Percentiles rank a stretch among this genome's conserved stretches.
Evolutionary conservation across 2,888 invertebrate genomes (phyloP).

Genomic region (Flexamia atlantica): DNA sequence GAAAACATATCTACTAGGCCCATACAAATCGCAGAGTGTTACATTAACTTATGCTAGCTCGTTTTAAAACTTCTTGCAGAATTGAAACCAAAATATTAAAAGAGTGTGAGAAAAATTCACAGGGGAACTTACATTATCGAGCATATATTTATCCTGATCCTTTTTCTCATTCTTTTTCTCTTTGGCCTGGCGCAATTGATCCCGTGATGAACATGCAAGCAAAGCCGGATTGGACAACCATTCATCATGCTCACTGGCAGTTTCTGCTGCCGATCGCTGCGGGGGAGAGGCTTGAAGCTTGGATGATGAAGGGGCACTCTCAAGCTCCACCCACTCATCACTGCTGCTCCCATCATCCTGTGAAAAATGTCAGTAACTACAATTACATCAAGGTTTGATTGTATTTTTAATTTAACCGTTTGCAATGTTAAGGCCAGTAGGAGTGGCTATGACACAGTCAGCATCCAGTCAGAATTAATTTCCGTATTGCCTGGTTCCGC

Average conservation of each 20-base stretch:
- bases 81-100: no score
- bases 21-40: no score
- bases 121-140: slow-evolving; percentile 66
- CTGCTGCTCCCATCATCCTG: slow-evolving; percentile 64
- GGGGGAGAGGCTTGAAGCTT: slow-evolving; percentile 65
- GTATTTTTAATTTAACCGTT: no score
- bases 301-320: slow-evolving; percentile 32
- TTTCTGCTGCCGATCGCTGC: slow-evolving; percentile 73
- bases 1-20: no score
- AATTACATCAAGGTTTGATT: no score
- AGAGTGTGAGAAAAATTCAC: background rate
- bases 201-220: slow-evolving; percentile 74
- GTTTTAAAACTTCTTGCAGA: no score
- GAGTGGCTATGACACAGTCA: no score
- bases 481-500: no score
- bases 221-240: slow-evolving; percentile 87
- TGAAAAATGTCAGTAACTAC: no score
- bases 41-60: no score
- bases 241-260: slow-evolving; percentile 78
- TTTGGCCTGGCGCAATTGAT: slow-evolving; percentile 74
- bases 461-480: no score
- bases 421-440: no score
- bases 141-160: slow-evolving; percentile 78
- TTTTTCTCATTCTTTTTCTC: slow-evolving; percentile 76
- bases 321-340: slow-evolving; percentile 81